Percentiles rank a stretch among this genome's conserved stretches.
These are phyloP conservation scores for Sinocyclocheilus anshuiensis DNA, from an alignment of 2,113 vertebrate species.

Conservation along the genomic window DNA sequence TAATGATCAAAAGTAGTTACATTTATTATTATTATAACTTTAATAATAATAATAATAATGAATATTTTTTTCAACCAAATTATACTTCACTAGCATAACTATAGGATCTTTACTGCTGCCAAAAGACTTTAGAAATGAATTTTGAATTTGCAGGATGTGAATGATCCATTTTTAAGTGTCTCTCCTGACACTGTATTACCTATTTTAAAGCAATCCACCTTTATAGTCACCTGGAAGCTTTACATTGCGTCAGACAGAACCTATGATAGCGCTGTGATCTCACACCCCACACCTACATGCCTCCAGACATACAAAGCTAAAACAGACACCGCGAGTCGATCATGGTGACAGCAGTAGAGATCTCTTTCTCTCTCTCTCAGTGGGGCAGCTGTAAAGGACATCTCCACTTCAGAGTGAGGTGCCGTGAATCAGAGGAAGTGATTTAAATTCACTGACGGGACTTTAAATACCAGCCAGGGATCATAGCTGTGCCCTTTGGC, in stretches of 20 bases:
- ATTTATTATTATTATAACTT: too few relatives aligned
- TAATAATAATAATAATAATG: too few relatives aligned
- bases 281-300: constrained; percentile 30
- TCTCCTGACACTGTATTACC: not conserved
- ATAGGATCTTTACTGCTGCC: not conserved
- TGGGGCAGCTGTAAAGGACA: constrained; percentile 64
- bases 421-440: constrained; percentile 63
- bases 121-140: not conserved
- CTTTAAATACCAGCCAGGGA: constrained; percentile 77
- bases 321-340: constrained; percentile 27
- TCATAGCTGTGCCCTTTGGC: constrained; percentile 75
- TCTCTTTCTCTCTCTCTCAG: constrained; percentile 54
- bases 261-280: constrained; percentile 35
- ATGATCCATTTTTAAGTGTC: not conserved
- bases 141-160: not conserved
- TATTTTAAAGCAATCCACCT: constrained; percentile 12
- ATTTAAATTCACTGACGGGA: constrained; percentile 77
- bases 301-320: constrained; percentile 40
- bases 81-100: not conserved
- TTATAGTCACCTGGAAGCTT: not conserved
- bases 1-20: too few relatives aligned
- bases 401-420: constrained; percentile 68
- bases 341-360: constrained; percentile 37
- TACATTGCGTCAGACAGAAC: constrained; percentile 39
- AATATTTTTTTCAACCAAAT: too few relatives aligned